These are phyloP conservation scores for Aldabrachelys gigantea DNA, from an alignment of 2,113 vertebrate species.

Conservation along the genomic window DNA sequence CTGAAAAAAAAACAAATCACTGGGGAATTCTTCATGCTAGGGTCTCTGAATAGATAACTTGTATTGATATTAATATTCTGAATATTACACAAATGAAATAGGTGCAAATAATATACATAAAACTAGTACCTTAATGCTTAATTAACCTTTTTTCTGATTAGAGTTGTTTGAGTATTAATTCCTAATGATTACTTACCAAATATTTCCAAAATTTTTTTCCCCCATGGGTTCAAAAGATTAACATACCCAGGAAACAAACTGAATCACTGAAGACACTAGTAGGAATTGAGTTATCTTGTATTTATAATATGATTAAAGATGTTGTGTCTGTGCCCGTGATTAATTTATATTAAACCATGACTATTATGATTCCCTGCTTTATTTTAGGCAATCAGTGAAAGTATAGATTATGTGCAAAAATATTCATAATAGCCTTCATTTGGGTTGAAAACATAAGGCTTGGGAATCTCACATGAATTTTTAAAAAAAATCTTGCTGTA, in stretches of 20 bases:
- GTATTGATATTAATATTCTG: not conserved
- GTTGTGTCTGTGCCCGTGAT: not conserved
- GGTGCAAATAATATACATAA: not conserved
- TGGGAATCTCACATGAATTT: not conserved
- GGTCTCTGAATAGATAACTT: accelerated
- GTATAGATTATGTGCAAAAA: not conserved
- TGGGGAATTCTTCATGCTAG: not conserved
- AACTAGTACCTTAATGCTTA: not conserved
- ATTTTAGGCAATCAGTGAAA: conserved; percentile 19
- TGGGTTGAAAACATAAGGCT: conserved; percentile 14
- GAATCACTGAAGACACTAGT: not conserved
- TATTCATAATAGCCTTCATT: conserved; percentile 20
- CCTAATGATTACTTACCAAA: not conserved
- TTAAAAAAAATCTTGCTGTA: not conserved
- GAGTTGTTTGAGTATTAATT: not conserved
- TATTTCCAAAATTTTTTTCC: not conserved
- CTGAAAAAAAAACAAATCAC: not conserved
- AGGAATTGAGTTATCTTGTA: conserved; percentile 4
- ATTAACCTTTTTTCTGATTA: not conserved
- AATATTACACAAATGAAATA: accelerated
- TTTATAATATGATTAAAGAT: conserved; percentile 9
- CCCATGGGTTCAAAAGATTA: conserved; percentile 1
- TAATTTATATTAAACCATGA: conserved; percentile 35
- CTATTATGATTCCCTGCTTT: not conserved
- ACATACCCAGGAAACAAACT: not conserved